Evolutionary conservation across 2,797 vertebrate genomes (phyloP), one percentile per base, ranked within the genome.

Genomic region (Heterohyrax brucei): DNA sequence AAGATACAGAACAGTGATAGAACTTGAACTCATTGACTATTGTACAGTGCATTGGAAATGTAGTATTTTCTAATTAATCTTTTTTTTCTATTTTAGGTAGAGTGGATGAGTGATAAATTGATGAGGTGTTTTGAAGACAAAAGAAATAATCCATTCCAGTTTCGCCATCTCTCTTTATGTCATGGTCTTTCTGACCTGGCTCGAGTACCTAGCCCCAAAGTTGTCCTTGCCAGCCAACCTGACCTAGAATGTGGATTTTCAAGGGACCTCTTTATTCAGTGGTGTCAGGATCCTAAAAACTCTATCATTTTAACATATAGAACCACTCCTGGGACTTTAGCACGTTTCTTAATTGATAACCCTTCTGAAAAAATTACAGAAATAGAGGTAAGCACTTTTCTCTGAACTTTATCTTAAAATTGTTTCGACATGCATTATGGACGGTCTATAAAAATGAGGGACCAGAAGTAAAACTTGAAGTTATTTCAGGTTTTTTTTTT

Each of bases 101-200:
- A 99, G 97, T 99, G 99, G 99, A 99, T 99, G 99, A 99, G 99
- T 78, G 99, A 99, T 98, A 99, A 99, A 97, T 98, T 99, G 98
- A 99, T 99, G 99, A 99, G 99, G 93, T 99, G 99, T 98, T 99
- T 99, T 96, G 99, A 99, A 98, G 99, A 99, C 98, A 99, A 99
- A 98, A 99, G 99, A 96, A 99, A 99, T 98, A 99, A 99, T 97
- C 99, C 99, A 5, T 99, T 99, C 98, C 99, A 99, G 97, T 99
- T 99, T 97, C 99, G 99, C 77, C 99, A 99, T 98, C 98, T 99
- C 82, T 99, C 99, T 56, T 98, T 99, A 46, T 99, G 99, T 94
- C 99, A 99, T 89, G 99, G 99, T 96, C 98, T 99, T 97, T 98
- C 99, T 21, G 99, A 99, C 98, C 98, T 99, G 98, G 99, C 99